Conservation (phyloP, 2,888 invertebrate genomes). For the Tipula helvola region DNA sequence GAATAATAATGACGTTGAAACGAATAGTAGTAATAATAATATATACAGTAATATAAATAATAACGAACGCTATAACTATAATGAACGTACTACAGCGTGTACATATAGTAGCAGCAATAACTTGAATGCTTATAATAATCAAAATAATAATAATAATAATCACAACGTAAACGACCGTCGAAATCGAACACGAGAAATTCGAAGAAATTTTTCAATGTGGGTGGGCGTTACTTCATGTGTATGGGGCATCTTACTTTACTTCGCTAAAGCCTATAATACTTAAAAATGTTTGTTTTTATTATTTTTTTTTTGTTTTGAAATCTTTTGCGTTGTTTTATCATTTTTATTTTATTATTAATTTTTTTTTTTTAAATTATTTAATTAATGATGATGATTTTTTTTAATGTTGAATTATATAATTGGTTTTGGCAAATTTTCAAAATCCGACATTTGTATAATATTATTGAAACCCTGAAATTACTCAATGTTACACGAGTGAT, state of each 20-base stretch:
- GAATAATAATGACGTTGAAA: neutral
- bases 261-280: constrained; percentile 24
- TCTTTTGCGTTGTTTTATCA: constrained; percentile 5
- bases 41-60: neutral
- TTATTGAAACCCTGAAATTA: neutral
- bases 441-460: neutral
- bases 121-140: neutral
- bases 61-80: neutral
- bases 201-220: constrained; percentile 57
- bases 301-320: neutral
- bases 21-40: neutral
- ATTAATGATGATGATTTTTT: neutral
- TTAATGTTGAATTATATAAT: neutral
- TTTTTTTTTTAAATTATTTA: neutral
- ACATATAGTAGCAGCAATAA: neutral
- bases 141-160: neutral
- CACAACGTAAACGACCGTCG: constrained; percentile 9
- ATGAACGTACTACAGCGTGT: neutral
- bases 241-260: constrained; percentile 68
- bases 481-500: neutral
- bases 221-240: constrained; percentile 82
- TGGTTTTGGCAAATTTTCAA: neutral
- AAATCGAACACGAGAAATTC: constrained; percentile 10
- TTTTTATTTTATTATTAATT: constrained; percentile 5
- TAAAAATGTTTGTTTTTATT: neutral